These are phyloP conservation scores for Schizaphis graminum DNA, from an alignment of 2,888 invertebrate species.

Conservation along the genomic window DNA sequence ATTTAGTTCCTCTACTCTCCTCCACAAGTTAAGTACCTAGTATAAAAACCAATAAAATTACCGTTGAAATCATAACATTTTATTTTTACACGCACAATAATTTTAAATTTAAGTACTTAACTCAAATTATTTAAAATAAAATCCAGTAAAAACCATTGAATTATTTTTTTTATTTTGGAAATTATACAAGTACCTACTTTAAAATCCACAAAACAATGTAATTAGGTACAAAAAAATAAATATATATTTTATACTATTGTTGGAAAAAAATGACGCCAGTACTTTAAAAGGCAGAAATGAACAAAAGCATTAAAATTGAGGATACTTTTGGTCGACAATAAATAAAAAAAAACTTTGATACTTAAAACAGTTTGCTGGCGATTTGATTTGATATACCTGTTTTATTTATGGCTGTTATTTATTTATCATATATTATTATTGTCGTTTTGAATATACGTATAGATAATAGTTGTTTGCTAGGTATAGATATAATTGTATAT, in stretches of 20 bases:
- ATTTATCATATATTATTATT: constrained; percentile 1
- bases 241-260: neutral
- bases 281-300: neutral
- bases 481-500: neutral
- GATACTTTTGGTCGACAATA: neutral
- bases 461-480: neutral
- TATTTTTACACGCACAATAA: neutral
- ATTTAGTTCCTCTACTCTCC: neutral
- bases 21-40: neutral
- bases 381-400: neutral
- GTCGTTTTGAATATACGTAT: neutral
- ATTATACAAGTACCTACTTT: neutral
- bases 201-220: neutral
- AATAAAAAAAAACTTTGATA: neutral
- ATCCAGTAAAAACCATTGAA: neutral
- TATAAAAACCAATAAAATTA: neutral
- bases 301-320: neutral
- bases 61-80: neutral
- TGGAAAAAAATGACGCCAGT: neutral
- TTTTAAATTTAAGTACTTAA: neutral
- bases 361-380: neutral
- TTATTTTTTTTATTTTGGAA: neutral
- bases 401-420: neutral
- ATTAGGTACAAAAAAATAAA: neutral
- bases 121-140: neutral